Conservation (phyloP, 2,113 vertebrate species). For the Labeo rohita region DNA sequence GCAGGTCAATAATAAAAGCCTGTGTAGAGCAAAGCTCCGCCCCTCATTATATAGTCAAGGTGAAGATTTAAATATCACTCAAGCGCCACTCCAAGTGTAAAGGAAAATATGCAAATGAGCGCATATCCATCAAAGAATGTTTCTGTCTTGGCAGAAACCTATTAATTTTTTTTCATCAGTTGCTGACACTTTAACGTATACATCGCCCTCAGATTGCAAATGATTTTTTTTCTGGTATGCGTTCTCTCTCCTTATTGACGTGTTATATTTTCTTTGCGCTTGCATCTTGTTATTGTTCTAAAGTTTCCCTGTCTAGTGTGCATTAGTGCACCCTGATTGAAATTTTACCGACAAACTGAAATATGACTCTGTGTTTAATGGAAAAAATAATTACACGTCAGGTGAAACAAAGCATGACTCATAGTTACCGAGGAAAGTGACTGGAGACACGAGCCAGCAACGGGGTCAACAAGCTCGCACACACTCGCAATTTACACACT, state of each 20-base stretch:
- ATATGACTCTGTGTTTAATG: slow-evolving; percentile 84
- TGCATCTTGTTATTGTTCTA: slow-evolving; percentile 81
- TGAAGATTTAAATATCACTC: slow-evolving; percentile 66
- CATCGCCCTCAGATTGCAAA: slow-evolving; percentile 79
- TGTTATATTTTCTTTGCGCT: slow-evolving; percentile 80
- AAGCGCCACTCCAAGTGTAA: slow-evolving; percentile 75
- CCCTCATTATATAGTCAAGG: slow-evolving; percentile 55
- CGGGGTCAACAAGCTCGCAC: slow-evolving; percentile 67
- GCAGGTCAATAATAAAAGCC: slow-evolving; percentile 72
- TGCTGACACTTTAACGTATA: slow-evolving; percentile 82
- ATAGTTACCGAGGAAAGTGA: slow-evolving; percentile 80
- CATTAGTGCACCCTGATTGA: slow-evolving; percentile 81
- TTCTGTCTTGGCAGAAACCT: slow-evolving; percentile 77
- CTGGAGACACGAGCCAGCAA: slow-evolving; percentile 79
- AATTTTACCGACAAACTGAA: slow-evolving; percentile 82
- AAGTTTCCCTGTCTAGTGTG: slow-evolving; percentile 79
- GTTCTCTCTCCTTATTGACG: slow-evolving; percentile 78
- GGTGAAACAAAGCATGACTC: slow-evolving; percentile 81
- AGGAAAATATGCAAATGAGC: slow-evolving; percentile 82
- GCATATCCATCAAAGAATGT: slow-evolving; percentile 80
- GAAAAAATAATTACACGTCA: slow-evolving; percentile 87
- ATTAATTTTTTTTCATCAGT: slow-evolving; percentile 78
- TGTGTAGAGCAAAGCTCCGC: slow-evolving; percentile 49
- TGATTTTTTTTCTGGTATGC: slow-evolving; percentile 72
- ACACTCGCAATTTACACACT: not conserved